Evolutionary conservation across 2,797 vertebrate species (phyloP).

Genomic region (Emydoidea blandingii): DNA sequence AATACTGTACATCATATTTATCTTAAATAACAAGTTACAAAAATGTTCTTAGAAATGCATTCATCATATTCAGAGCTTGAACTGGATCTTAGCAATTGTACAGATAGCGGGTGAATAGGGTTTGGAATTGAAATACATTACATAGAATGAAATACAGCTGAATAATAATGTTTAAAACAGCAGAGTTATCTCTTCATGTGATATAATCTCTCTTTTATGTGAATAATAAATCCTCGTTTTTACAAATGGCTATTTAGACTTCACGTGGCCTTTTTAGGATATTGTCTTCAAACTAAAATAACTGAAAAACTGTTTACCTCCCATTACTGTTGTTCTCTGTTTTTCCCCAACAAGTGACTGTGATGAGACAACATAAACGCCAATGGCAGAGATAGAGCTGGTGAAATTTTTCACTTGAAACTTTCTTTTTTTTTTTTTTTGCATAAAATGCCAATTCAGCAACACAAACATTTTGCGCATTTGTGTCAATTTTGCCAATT

Average conservation of each 20-base stretch:
- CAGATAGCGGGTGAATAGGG: not conserved
- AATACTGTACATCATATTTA: conserved; percentile 62
- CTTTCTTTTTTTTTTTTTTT: not conserved
- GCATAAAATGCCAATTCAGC: not conserved
- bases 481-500: not conserved
- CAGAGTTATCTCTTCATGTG: not conserved
- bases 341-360: not conserved
- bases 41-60: conserved; percentile 56
- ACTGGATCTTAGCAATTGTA: conserved; percentile 56
- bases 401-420: not conserved
- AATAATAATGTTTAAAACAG: not conserved
- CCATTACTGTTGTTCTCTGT: not conserved
- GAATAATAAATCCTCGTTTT: conserved; percentile 22
- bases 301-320: not conserved
- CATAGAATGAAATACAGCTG: not conserved
- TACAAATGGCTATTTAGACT: not conserved
- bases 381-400: no score
- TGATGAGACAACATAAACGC: not conserved
- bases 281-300: not conserved
- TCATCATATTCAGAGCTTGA: conserved; percentile 34
- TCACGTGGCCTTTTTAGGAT: not conserved
- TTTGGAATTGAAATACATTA: not conserved
- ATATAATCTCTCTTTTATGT: not conserved
- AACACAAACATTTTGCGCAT: not conserved
- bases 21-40: conserved; percentile 51